phyloP scores from a whole-genome alignment of 2,888 invertebrate species.

The Physocephala rufipes region DNA sequence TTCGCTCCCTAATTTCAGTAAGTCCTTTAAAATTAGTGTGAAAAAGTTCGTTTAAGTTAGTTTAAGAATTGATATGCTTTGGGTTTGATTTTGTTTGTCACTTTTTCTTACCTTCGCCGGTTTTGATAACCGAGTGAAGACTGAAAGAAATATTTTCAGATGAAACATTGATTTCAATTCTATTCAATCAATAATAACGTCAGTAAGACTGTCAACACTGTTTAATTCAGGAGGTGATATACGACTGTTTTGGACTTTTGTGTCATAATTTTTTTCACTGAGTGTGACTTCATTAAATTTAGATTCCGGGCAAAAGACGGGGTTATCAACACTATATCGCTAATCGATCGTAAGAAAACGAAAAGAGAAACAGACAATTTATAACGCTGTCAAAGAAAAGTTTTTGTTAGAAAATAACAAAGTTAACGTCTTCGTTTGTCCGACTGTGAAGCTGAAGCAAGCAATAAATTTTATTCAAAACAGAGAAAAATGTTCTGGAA shows the following conservation, averaged over 20 bases:
- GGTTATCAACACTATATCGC: not conserved
- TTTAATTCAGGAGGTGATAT: not conserved
- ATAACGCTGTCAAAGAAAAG: conserved; percentile 20
- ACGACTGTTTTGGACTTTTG: not conserved
- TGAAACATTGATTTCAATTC: no score
- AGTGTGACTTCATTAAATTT: conserved; percentile 39
- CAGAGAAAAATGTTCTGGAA: conserved; percentile 59
- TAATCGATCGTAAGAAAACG: not conserved
- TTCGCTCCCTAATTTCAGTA: no score
- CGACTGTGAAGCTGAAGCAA: not conserved
- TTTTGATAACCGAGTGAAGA: no score
- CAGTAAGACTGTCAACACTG: conserved; percentile 24
- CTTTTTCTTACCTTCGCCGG: no score
- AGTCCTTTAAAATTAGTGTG: no score
- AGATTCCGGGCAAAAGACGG: conserved; percentile 35
- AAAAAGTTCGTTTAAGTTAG: no score
- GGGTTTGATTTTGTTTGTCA: no score
- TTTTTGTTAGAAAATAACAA: conserved; percentile 7
- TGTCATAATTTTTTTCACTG: conserved; percentile 30
- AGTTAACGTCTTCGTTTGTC: not conserved
- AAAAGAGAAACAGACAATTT: not conserved
- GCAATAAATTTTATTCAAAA: conserved; percentile 54
- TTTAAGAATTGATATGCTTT: no score
- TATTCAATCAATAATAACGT: not conserved
- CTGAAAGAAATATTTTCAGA: no score